Conservation (phyloP, 2,888 invertebrate genomes). For the Drosophila dives region DNA sequence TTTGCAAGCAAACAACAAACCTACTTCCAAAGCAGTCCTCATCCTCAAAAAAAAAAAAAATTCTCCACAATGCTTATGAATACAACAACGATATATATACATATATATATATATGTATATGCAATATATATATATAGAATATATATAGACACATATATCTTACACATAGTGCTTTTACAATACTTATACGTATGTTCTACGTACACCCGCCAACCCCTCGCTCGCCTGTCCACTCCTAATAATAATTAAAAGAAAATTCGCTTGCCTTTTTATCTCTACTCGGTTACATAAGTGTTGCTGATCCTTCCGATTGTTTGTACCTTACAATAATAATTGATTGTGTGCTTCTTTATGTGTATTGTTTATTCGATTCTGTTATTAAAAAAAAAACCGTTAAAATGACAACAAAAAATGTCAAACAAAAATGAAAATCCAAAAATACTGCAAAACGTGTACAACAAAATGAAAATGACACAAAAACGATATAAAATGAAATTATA, state of each 20-base stretch:
- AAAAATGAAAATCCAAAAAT: slow-evolving; percentile 16
- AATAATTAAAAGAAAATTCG: slow-evolving; percentile 9
- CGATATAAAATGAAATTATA: slow-evolving; percentile 65
- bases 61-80: slow-evolving; percentile 27
- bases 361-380: slow-evolving; percentile 41
- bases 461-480: slow-evolving; percentile 18
- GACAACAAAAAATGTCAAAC: slow-evolving; percentile 1
- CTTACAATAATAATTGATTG: slow-evolving; percentile 7
- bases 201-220: slow-evolving; percentile 8
- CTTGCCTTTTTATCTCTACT: slow-evolving; percentile 40
- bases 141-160: slow-evolving; percentile 37
- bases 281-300: slow-evolving; percentile 47
- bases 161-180: slow-evolving; percentile 36
- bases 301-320: slow-evolving; percentile 46
- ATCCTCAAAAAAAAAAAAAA: not conserved
- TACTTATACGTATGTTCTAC: slow-evolving; percentile 22
- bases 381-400: slow-evolving; percentile 15
- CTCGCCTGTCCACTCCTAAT: not conserved
- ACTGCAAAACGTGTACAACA: slow-evolving; percentile 46
- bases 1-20: slow-evolving; percentile 41
- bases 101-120: slow-evolving; percentile 38
- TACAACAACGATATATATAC: slow-evolving; percentile 24
- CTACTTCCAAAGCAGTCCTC: slow-evolving; percentile 1
- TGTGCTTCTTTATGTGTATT: slow-evolving; percentile 30
- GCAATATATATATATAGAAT: slow-evolving; percentile 46